These are phyloP conservation scores for Lymantria monacha DNA, from an alignment of 2,888 invertebrate genomes.

Conservation along the genomic window DNA sequence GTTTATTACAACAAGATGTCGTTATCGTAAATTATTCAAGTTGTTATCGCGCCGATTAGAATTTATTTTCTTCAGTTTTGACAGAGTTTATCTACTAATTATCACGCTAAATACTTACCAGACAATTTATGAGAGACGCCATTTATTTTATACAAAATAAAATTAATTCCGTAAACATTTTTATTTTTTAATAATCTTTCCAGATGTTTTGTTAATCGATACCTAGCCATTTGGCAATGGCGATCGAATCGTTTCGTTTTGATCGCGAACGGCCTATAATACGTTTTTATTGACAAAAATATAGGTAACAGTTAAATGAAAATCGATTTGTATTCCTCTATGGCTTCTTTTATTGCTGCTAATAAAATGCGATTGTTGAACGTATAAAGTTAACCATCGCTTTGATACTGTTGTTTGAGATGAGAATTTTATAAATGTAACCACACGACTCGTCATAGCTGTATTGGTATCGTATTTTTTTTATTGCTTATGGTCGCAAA, in stretches of 20 bases:
- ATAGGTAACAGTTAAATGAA: neutral
- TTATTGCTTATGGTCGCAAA: too few relatives aligned
- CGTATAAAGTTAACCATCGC: neutral
- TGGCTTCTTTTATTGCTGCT: neutral
- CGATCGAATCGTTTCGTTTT: neutral
- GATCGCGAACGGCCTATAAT: neutral
- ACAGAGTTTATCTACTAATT: constrained; percentile 3
- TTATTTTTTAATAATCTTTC: neutral
- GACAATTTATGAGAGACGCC: constrained; percentile 3
- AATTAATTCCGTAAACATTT: neutral
- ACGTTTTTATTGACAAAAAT: neutral
- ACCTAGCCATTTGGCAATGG: constrained; percentile 2
- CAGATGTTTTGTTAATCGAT: constrained; percentile 5
- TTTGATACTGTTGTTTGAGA: too few relatives aligned
- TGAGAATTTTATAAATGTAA: too few relatives aligned
- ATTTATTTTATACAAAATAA: constrained; percentile 1
- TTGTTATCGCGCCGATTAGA: neutral
- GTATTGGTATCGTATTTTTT: neutral
- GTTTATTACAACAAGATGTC: neutral
- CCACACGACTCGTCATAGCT: neutral
- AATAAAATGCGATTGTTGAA: neutral
- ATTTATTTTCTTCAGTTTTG: neutral
- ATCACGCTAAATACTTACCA: neutral
- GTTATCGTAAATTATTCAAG: neutral
- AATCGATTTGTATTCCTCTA: neutral